Evolutionary conservation across 1,140 invertebrate genomes (phyloP).

Genomic region (Apis dorsata): DNA sequence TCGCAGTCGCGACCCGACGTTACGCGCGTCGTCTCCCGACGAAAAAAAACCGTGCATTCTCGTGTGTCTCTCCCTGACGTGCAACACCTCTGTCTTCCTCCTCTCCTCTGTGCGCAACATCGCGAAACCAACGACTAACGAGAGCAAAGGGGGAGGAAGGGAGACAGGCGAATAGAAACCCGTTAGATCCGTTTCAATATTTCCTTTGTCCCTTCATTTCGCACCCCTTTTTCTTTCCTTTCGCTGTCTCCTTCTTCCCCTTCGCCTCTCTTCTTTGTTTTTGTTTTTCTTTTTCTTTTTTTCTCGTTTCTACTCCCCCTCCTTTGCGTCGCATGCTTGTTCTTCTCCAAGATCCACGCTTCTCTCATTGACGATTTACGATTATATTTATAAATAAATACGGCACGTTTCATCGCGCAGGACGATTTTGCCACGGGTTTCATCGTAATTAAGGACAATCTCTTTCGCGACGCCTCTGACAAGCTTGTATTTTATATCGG

Average conservation of each 20-base stretch:
- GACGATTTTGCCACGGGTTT: conserved; percentile 19
- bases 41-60: not conserved
- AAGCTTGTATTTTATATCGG: not conserved
- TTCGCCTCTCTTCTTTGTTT: not conserved
- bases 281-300: not conserved
- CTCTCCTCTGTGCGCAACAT: conserved; percentile 11
- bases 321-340: not conserved
- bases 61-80: conserved; percentile 3
- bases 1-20: conserved; percentile 9
- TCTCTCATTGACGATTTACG: conserved; percentile 15
- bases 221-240: not conserved
- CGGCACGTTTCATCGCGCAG: conserved; percentile 19
- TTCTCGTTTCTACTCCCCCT: not conserved
- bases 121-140: conserved; percentile 36
- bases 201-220: conserved; percentile 34
- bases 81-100: conserved; percentile 25
- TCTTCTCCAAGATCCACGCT: conserved; percentile 11
- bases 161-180: conserved; percentile 65
- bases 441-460: conserved; percentile 34
- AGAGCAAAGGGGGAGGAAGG: conserved; percentile 16
- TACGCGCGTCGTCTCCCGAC: conserved; percentile 22
- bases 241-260: no score
- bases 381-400: conserved; percentile 39
- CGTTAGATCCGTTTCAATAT: conserved; percentile 67
- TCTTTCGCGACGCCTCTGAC: conserved; percentile 22